Percentiles rank a stretch among this genome's conserved stretches.
These are phyloP conservation scores for Meghimatium bilineatum DNA, from an alignment of 2,888 invertebrate genomes.

Conservation along the genomic window DNA sequence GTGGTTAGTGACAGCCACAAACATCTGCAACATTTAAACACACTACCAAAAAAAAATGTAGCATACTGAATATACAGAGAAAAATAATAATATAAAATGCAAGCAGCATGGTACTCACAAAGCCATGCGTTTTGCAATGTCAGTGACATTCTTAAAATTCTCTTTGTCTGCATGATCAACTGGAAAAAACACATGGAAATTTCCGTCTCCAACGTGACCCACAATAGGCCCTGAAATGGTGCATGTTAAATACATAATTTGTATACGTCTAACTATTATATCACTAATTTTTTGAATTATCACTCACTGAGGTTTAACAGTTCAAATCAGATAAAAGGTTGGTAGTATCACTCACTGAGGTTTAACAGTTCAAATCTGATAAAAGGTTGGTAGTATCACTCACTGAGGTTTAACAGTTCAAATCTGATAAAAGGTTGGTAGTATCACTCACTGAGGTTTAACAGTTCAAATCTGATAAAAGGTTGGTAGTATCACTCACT, in stretches of 20 bases:
- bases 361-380: too few relatives aligned
- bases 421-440: too few relatives aligned
- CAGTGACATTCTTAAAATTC: slow-evolving; percentile 67
- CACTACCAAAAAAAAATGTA: background rate
- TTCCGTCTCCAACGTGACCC: slow-evolving; percentile 81
- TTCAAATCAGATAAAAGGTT: too few relatives aligned
- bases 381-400: too few relatives aligned
- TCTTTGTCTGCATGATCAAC: slow-evolving; percentile 76
- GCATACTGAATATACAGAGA: background rate
- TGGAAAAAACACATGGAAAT: slow-evolving; percentile 79
- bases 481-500: too few relatives aligned
- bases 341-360: too few relatives aligned
- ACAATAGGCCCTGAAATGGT: slow-evolving; percentile 77
- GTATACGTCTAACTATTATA: background rate
- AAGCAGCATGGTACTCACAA: slow-evolving; percentile 60
- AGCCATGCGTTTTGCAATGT: slow-evolving; percentile 65
- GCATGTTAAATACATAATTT: background rate
- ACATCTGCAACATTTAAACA: slow-evolving; percentile 12
- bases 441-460: too few relatives aligned
- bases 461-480: too few relatives aligned
- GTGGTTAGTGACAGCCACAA: background rate
- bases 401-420: too few relatives aligned
- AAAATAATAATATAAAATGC: background rate
- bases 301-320: too few relatives aligned
- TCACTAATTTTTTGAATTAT: background rate